Base-by-base conservation (phyloP, 2,888 invertebrate genomes). In the Camptogramma bilineatum region DNA sequence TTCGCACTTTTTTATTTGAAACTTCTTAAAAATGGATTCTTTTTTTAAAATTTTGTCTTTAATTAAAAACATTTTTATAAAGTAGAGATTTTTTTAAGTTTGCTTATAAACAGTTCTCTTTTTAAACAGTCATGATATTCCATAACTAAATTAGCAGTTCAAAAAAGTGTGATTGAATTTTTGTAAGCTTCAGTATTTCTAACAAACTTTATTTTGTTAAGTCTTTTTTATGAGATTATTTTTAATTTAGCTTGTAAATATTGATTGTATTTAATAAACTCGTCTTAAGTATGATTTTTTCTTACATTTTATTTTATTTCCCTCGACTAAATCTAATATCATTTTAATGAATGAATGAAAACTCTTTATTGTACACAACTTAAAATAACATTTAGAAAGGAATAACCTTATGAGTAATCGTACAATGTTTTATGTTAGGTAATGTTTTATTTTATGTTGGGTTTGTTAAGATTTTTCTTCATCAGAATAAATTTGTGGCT, bases 231-330 rank as follows among this genome's bases (percentile, higher is more conserved):
- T 66, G 58, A 68, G 39, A 60, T 52, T 71, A 72, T 47, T 61
- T 73, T 77, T 79, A 73, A 73, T 77, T 73, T 80, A 76, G 75
- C 71, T 73, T 84, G 84, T 86, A 87, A 83, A 85, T 87, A 85
- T 77, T 80, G 79, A 81, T 76, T 77, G 75, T 79, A 79, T 77
- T 68, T 79, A 85, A 81, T 84, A 85, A 84, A 86, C 73, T 81
- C 78, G 76, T 82, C 85, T 77, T 85, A 64, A 52, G 64, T 31
- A 48, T 24, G 13, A 21, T 51, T 39, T 57, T 21, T 4, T 50
- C 50, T 9, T 47, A 46, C n/a, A n/a, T n/a, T 56, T 48, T 39
- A 48, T 55, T 52, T 28, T 28, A 31, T 31, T 0, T 13, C 34
- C 34, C 13, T 10, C 24, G 24, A 4, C 4, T 24, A 24, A 24